phyloP scores from a whole-genome alignment of 2,888 invertebrate species.

The Peribatodes rhomboidaria region DNA sequence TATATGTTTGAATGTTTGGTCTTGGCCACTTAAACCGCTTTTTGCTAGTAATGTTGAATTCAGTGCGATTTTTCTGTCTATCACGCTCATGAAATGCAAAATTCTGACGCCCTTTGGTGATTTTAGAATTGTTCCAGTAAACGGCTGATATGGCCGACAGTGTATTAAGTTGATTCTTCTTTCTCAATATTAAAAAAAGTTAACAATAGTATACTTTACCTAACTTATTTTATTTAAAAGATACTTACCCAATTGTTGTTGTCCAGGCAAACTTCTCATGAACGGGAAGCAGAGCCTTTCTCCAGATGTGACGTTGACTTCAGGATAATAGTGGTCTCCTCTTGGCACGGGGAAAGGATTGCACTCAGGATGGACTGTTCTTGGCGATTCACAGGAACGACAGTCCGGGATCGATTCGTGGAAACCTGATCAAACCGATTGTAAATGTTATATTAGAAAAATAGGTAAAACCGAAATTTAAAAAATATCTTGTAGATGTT shows the following conservation, averaged over 20 bases:
- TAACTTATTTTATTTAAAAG: neutral
- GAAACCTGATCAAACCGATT: slow-evolving; percentile 85
- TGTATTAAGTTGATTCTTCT: too few relatives aligned
- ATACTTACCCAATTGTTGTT: slow-evolving; percentile 90
- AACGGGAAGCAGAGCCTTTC: slow-evolving; percentile 96
- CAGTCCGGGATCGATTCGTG: slow-evolving; percentile 96
- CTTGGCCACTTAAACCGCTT: too few relatives aligned
- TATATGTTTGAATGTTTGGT: too few relatives aligned
- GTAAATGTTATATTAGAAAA: neutral
- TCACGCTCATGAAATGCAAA: too few relatives aligned
- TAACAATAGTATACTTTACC: too few relatives aligned
- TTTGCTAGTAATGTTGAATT: too few relatives aligned
- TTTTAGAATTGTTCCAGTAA: too few relatives aligned
- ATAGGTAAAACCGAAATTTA: neutral
- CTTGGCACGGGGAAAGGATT: slow-evolving; percentile 96
- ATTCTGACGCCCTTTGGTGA: too few relatives aligned
- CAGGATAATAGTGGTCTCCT: slow-evolving; percentile 96
- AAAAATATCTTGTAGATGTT: too few relatives aligned
- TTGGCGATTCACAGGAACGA: slow-evolving; percentile 94
- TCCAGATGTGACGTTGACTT: slow-evolving; percentile 93
- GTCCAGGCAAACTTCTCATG: slow-evolving; percentile 97
- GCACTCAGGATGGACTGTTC: slow-evolving; percentile 97
- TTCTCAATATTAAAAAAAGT: too few relatives aligned
- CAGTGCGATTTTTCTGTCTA: too few relatives aligned
- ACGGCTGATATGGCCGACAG: too few relatives aligned